Percentiles rank a stretch among this genome's conserved stretches.
phyloP scores from a whole-genome alignment of 2,797 vertebrate genomes.

The Anguilla anguilla region DNA sequence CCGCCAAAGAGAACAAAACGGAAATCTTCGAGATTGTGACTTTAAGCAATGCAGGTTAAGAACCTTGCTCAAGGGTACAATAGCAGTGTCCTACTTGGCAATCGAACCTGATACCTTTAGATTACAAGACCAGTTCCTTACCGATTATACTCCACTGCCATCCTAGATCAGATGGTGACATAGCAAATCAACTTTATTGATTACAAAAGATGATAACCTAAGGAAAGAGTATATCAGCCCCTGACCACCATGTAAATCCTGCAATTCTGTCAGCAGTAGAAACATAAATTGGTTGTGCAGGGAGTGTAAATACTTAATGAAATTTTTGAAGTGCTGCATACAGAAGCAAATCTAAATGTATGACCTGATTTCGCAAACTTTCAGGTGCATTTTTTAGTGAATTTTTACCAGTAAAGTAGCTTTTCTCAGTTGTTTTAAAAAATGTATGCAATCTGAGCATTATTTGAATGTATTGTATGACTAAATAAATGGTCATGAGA shows the following conservation, averaged over 20 bases:
- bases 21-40: no score
- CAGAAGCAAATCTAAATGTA: conserved; percentile 5
- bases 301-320: neutral
- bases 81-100: no score
- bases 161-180: neutral
- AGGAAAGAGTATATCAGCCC: neutral
- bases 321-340: neutral
- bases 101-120: no score
- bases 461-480: neutral
- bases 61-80: no score
- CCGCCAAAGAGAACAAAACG: no score
- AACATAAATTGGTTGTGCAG: neutral
- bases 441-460: neutral
- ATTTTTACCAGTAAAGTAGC: no score
- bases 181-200: neutral
- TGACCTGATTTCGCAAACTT: neutral
- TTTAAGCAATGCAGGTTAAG: no score
- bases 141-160: no score
- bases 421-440: neutral
- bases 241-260: neutral
- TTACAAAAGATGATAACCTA: neutral
- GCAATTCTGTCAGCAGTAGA: conserved; percentile 6
- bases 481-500: neutral
- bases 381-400: neutral
- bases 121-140: no score